Evolutionary conservation across 2,113 vertebrate genomes (phyloP).

Genomic region (Tragulus kanchil): DNA sequence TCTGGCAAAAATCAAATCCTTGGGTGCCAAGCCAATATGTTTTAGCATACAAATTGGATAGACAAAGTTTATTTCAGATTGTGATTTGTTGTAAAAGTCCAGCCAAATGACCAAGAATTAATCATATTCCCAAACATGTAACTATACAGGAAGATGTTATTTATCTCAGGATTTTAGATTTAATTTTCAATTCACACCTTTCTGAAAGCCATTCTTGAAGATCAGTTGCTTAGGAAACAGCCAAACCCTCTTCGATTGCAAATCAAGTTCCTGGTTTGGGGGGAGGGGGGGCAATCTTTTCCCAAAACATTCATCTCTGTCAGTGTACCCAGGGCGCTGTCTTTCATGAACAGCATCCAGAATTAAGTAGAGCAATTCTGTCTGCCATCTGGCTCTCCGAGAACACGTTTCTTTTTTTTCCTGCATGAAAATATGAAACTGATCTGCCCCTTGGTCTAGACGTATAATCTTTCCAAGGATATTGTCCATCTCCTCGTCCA

Average conservation of each 20-base stretch:
- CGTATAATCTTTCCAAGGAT: slow-evolving; percentile 73
- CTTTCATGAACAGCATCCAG: slow-evolving; percentile 65
- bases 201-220: slow-evolving; percentile 67
- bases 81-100: slow-evolving; percentile 62
- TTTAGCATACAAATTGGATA: slow-evolving; percentile 38
- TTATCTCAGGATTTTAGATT: slow-evolving; percentile 67
- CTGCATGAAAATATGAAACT: slow-evolving; percentile 69
- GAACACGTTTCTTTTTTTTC: slow-evolving; percentile 33
- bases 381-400: slow-evolving; percentile 77
- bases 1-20: slow-evolving; percentile 18
- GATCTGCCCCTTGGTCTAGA: slow-evolving; percentile 77
- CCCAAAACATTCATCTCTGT: slow-evolving; percentile 71
- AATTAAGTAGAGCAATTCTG: slow-evolving; percentile 71
- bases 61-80: slow-evolving; percentile 59
- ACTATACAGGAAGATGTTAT: slow-evolving; percentile 53
- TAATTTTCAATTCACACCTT: slow-evolving; percentile 66
- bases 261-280: slow-evolving; percentile 59
- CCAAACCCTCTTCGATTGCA: slow-evolving; percentile 50
- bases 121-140: slow-evolving; percentile 6
- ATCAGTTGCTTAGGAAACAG: slow-evolving; percentile 48
- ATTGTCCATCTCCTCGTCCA: slow-evolving; percentile 48
- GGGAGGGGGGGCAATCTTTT: slow-evolving; percentile 56
- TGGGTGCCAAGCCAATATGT: slow-evolving; percentile 10
- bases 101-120: slow-evolving; percentile 63
- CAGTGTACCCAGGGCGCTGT: not conserved